A percentile compares a stretch with the other conserved stretches of the same genome.
phyloP scores from a whole-genome alignment of 2,113 vertebrate genomes.

The Oreotrochilus melanogaster region DNA sequence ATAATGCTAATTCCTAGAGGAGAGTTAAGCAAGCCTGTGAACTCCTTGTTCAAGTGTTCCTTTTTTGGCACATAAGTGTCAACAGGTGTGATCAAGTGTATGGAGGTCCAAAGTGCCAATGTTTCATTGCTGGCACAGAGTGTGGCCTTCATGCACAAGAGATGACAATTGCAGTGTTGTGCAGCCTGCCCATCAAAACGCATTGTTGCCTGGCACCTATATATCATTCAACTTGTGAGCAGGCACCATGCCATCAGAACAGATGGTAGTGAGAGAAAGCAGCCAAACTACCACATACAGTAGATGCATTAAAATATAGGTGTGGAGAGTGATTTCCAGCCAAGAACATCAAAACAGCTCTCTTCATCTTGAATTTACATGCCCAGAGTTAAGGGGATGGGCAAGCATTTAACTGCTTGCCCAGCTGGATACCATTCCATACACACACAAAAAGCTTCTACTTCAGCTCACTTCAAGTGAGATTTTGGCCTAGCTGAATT shows the following conservation, averaged over 20 bases:
- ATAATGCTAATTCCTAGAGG: neutral
- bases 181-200: constrained; percentile 80
- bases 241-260: constrained; percentile 75
- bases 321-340: constrained; percentile 69
- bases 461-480: constrained; percentile 70
- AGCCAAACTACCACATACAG: constrained; percentile 73
- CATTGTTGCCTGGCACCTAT: constrained; percentile 84
- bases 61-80: constrained; percentile 74
- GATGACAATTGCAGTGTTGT: constrained; percentile 75
- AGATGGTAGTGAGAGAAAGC: constrained; percentile 79
- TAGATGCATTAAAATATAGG: constrained; percentile 75
- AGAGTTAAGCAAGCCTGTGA: neutral
- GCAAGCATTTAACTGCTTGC: constrained; percentile 45
- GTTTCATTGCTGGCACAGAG: constrained; percentile 63
- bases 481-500: constrained; percentile 67
- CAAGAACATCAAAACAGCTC: constrained; percentile 67
- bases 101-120: constrained; percentile 61
- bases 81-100: constrained; percentile 81
- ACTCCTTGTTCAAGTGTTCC: constrained; percentile 36
- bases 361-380: constrained; percentile 68
- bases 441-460: constrained; percentile 67
- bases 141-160: constrained; percentile 74
- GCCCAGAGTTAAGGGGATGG: constrained; percentile 63
- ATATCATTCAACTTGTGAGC: constrained; percentile 79
- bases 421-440: constrained; percentile 18